Base-by-base conservation (phyloP, 1,140 invertebrate species). In the Polyergus mexicanus region DNA sequence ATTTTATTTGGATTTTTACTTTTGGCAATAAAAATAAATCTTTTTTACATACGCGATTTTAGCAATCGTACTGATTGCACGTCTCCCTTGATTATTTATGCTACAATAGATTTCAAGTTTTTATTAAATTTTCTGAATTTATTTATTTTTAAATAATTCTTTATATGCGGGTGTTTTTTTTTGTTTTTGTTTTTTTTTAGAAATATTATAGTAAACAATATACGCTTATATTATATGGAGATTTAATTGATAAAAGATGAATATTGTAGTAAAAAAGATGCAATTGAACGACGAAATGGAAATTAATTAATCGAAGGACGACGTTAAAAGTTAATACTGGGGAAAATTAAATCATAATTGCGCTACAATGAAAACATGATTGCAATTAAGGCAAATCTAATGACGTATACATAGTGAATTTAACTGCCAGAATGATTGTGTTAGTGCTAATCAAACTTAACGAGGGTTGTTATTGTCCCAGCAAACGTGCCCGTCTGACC, bases 401-500 rank as follows among this genome's bases (percentile, higher is more conserved):
- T 80, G 25, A 38, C 10, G 66, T 78, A 28, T 80, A 32, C 44
- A 38, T 56, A 69, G 32, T 35, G 38, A 66, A 58, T 60, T 44
- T 38, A 80, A 80, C 47, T 54, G 63, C n/a, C 38, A 19, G 56
- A 60, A 74, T 47, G 54, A 72, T 35, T 28, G 62, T 22, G 68
- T 58, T 62, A 74, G 54, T 74, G 68, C 68, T 68, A 83, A 83
- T 83, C 78, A 74, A 83, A 83, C 68, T 74, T 74, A 74, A 83
- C 56, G 78, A 74, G 78, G 41, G 38, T 32, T 60, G 68, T 83
- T 83, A 83, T 32, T 35, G 66, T 60, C 51, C 66, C 78, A 72
- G 66, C 78, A 80, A 80, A 80, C 28, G 77, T 80, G 78, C 25
- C 54, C n/a, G 78, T 25, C 78, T 81, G 78, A 83, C 78, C 78